Conservation (phyloP, 2,888 invertebrate genomes). For the Rhimphoctona megacephalus region DNA sequence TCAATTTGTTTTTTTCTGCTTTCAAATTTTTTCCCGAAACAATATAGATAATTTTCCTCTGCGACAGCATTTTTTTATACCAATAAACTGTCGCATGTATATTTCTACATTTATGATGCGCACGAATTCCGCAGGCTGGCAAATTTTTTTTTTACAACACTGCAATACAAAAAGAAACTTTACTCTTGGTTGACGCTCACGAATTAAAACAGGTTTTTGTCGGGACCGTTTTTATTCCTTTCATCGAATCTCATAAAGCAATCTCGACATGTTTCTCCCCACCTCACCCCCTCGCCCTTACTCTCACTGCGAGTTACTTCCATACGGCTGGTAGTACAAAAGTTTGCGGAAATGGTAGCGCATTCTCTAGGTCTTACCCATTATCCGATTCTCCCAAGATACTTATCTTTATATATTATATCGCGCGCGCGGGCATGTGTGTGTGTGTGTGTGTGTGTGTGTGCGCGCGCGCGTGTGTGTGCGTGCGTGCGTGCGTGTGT, state of each 20-base stretch:
- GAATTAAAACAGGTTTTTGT: background rate
- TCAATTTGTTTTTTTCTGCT: background rate
- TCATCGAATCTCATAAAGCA: slow-evolving; percentile 24
- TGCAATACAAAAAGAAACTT: background rate
- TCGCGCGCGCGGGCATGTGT: no score
- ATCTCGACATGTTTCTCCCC: background rate
- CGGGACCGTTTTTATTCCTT: slow-evolving; percentile 14
- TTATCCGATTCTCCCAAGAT: slow-evolving; percentile 12
- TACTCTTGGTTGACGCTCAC: background rate
- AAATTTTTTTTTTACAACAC: background rate
- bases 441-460: no score
- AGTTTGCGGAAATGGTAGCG: background rate
- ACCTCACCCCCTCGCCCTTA: background rate
- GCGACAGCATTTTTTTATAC: background rate
- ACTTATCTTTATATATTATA: background rate
- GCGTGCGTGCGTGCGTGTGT: no score
- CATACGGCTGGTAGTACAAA: background rate
- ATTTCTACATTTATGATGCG: slow-evolving; percentile 4
- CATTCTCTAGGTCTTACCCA: slow-evolving; percentile 16
- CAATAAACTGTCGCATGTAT: background rate
- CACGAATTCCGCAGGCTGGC: background rate
- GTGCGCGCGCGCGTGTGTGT: no score
- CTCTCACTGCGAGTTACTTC: background rate
- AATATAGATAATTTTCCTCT: background rate
- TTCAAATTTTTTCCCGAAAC: background rate